Conservation (phyloP, 2,113 vertebrate genomes). For the Puntigrus tetrazona region DNA sequence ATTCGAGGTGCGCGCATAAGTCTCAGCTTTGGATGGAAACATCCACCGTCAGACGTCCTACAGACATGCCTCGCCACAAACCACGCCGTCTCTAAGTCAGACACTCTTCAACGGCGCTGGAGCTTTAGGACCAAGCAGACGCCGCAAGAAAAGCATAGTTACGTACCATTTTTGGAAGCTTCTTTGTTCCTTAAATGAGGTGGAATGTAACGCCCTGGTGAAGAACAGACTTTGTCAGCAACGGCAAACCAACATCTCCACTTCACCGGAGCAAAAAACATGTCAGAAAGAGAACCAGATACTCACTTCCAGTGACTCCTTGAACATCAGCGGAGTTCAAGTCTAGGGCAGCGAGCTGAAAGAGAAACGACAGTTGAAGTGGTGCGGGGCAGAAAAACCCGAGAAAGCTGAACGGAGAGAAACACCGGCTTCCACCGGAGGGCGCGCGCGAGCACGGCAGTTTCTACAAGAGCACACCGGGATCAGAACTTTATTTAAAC, state of each 20-base stretch:
- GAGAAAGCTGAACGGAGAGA: background rate
- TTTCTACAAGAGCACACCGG: background rate
- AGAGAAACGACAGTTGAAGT: slow-evolving; percentile 34
- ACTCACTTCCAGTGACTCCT: slow-evolving; percentile 91
- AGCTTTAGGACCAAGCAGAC: background rate
- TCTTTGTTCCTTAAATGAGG: slow-evolving; percentile 95
- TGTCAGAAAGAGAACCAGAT: slow-evolving; percentile 12
- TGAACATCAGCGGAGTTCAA: slow-evolving; percentile 88
- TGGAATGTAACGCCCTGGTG: slow-evolving; percentile 91
- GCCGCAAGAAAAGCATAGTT: background rate
- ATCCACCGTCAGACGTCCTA: too few relatives aligned
- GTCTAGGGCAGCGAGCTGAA: slow-evolving; percentile 97
- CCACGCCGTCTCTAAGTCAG: background rate
- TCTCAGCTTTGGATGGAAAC: too few relatives aligned
- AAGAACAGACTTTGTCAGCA: slow-evolving; percentile 44
- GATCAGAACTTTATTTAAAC: background rate
- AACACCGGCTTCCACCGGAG: background rate
- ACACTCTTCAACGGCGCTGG: background rate
- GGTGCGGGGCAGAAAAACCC: background rate
- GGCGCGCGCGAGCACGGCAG: too few relatives aligned
- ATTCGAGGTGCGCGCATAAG: too few relatives aligned
- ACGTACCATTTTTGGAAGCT: slow-evolving; percentile 86
- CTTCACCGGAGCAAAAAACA: background rate
- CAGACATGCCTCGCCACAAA: background rate
- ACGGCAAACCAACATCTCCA: background rate